Percentiles rank a stretch among this genome's conserved stretches.
phyloP scores from a whole-genome alignment of 2,888 invertebrate species.

The Crepidodera aurea region DNA sequence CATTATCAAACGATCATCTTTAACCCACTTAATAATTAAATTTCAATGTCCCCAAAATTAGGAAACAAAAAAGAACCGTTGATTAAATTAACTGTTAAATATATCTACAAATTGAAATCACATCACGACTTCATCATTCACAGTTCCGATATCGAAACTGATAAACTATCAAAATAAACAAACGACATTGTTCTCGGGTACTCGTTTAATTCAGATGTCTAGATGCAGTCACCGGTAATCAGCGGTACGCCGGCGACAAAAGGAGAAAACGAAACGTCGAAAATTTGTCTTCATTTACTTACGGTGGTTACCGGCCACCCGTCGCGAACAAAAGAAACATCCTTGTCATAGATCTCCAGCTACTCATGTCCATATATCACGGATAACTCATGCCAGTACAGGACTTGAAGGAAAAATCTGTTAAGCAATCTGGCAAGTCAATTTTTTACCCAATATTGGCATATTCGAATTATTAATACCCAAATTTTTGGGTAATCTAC shows the following conservation, averaged over 20 bases:
- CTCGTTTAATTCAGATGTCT: slow-evolving; percentile 47
- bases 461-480: too few species aligned
- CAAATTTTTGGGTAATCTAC: too few species aligned
- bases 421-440: too few species aligned
- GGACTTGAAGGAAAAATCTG: slow-evolving; percentile 28
- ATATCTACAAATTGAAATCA: slow-evolving; percentile 10
- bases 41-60: background rate
- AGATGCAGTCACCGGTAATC: slow-evolving; percentile 55
- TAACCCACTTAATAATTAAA: background rate
- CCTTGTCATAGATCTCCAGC: slow-evolving; percentile 55
- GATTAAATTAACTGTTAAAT: slow-evolving; percentile 27
- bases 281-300: slow-evolving; percentile 63
- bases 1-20: background rate
- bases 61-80: slow-evolving; percentile 10
- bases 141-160: slow-evolving; percentile 17
- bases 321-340: slow-evolving; percentile 58
- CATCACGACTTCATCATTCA: slow-evolving; percentile 13
- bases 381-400: slow-evolving; percentile 4
- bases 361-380: slow-evolving; percentile 57
- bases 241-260: slow-evolving; percentile 49
- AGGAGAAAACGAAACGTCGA: slow-evolving; percentile 44
- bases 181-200: slow-evolving; percentile 42
- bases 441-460: too few species aligned
- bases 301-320: slow-evolving; percentile 59
- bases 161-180: slow-evolving; percentile 29